Evolutionary conservation across 2,797 vertebrate genomes (phyloP), one percentile per base, ranked within the genome.

Genomic region (Pangasius krempfi): DNA sequence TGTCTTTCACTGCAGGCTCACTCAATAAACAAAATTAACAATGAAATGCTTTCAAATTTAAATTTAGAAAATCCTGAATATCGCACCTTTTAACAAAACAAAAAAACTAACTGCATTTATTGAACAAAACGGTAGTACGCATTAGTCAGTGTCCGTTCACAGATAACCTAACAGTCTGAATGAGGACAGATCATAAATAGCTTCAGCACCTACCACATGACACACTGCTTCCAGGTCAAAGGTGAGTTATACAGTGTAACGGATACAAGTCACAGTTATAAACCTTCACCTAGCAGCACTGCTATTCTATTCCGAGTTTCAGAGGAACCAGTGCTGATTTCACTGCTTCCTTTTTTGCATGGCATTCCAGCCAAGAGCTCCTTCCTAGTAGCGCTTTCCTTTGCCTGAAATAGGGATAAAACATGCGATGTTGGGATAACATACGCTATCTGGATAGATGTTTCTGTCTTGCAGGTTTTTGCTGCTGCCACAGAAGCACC

Each of bases 301-400:
- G 73, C 79, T 91, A 50, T 44, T 90, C 93, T 94, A 92, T 94
- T 94, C 89, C 92, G 80, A 91, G 92, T 75, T 40, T 30, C 78
- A 88, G 70, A 88, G 81, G 83, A 93, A 93, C 89, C 86, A 68
- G 83, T 20, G 87, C 80, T 92, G 78, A 92, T 94, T 78, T 89
- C 88, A 88, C 76, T 72, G 40, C 47, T 30, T 13, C 58, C 68
- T 76, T 62, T 89, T 70, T 90, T 87, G n/a, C 44, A 86, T 68
- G 18, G 33, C 72, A 86, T 88, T 88, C 27, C 22, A 54, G 22
- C 78, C 87, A 22, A 58, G 8, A 30, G 60, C 78, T 25, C 16
- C 60, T 83, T 90, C 87, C 68, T 87, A 86, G 76, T 25, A 72
- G 47, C 72, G 73, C 56, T 18, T 66, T 64, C 54, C 54, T 82